Conservation (phyloP, 2,888 invertebrate genomes). For the Apodemia zela region DNA sequence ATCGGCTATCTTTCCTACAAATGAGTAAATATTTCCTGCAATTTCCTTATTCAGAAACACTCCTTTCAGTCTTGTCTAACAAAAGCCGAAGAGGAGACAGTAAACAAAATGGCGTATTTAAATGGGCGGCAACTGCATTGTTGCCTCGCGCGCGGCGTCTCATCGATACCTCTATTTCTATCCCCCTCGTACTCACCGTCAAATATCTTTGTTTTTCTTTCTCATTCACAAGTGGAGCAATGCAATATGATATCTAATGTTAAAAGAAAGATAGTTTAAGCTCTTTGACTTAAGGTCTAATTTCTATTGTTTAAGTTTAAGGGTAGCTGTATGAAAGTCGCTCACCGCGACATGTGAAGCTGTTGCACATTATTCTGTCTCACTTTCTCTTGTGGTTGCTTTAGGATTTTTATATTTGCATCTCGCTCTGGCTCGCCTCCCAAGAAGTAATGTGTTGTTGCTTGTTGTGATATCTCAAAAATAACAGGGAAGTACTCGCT, state of each 20-base stretch:
- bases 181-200: slow-evolving; percentile 54
- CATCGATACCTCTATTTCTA: slow-evolving; percentile 43
- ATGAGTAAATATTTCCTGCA: slow-evolving; percentile 73
- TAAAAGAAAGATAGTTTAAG: slow-evolving; percentile 37
- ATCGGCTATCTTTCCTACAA: slow-evolving; percentile 34
- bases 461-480: slow-evolving; percentile 81
- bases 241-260: slow-evolving; percentile 37
- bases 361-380: slow-evolving; percentile 63
- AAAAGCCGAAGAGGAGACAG: slow-evolving; percentile 70
- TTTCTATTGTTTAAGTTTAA: slow-evolving; percentile 30
- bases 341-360: slow-evolving; percentile 57
- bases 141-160: slow-evolving; percentile 51
- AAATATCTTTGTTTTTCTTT: slow-evolving; percentile 61
- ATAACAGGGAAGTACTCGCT: slow-evolving; percentile 81
- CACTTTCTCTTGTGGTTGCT: slow-evolving; percentile 45
- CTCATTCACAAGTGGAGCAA: slow-evolving; percentile 44
- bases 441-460: slow-evolving; percentile 79
- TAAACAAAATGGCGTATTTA: slow-evolving; percentile 80
- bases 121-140: slow-evolving; percentile 78
- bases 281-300: slow-evolving; percentile 25
- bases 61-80: slow-evolving; percentile 57
- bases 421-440: slow-evolving; percentile 63
- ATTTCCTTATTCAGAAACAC: slow-evolving; percentile 72
- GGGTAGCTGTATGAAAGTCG: slow-evolving; percentile 41
- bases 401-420: slow-evolving; percentile 58